These are phyloP conservation scores for Morpho achilles DNA, from an alignment of 2,888 invertebrate genomes.

Conservation along the genomic window DNA sequence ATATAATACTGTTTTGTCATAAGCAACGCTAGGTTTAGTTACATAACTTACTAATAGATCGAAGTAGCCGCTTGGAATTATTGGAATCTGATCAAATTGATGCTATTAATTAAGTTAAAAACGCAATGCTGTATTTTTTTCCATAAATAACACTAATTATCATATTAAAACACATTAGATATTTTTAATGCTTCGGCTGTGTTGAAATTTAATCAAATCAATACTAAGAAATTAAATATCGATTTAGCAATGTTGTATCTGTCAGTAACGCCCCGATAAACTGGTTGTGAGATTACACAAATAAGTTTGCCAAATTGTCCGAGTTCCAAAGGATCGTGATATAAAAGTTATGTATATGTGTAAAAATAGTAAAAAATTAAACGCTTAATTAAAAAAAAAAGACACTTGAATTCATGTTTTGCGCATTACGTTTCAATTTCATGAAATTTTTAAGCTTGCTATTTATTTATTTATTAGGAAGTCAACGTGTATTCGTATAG, in stretches of 20 bases:
- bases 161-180: no score
- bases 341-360: no score
- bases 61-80: background rate
- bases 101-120: background rate
- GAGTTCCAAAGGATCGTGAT: background rate
- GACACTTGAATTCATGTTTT: no score
- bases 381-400: no score
- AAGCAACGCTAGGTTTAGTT: slow-evolving; percentile 47
- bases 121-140: background rate
- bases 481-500: no score
- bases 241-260: slow-evolving; percentile 10
- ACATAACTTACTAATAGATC: slow-evolving; percentile 35
- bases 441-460: no score
- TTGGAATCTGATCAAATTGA: background rate
- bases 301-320: background rate
- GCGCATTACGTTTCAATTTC: no score
- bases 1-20: slow-evolving; percentile 36
- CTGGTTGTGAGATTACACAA: slow-evolving; percentile 12
- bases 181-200: background rate
- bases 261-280: slow-evolving; percentile 9
- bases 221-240: slow-evolving; percentile 2
- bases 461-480: no score
- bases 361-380: no score
- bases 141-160: background rate
- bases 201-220: slow-evolving; percentile 8